Conservation (phyloP, 2,113 vertebrate genomes). For the Nesospiza acunhae region DNA sequence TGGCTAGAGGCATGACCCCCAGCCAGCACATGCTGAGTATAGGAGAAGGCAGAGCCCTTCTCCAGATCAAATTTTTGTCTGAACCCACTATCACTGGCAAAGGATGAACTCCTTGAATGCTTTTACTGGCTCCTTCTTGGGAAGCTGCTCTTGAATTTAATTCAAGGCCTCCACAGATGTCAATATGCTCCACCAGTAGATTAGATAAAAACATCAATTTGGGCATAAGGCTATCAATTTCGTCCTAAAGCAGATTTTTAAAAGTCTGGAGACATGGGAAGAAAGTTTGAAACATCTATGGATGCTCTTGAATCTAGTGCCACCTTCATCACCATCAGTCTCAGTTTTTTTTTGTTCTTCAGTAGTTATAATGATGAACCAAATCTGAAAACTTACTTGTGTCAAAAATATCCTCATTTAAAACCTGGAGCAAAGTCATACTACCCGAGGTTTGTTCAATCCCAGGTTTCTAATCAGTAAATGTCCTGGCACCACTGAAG, state of each 20-base stretch:
- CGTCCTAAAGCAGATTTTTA: background rate
- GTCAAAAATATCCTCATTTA: background rate
- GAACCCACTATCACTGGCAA: background rate
- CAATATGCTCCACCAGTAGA: background rate
- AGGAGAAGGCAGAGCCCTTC: background rate
- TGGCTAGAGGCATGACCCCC: background rate
- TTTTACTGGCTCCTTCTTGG: background rate
- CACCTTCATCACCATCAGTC: background rate
- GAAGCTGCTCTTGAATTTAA: background rate
- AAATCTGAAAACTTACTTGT: background rate
- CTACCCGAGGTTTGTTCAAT: background rate
- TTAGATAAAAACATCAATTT: background rate
- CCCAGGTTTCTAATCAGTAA: fast-evolving
- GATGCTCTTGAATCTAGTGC: background rate
- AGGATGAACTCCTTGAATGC: background rate
- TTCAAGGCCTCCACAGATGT: background rate
- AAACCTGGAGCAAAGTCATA: background rate
- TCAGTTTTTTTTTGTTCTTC: background rate
- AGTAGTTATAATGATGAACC: background rate
- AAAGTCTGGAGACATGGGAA: background rate
- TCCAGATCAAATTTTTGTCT: fast-evolving
- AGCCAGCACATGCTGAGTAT: background rate
- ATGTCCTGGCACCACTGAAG: background rate
- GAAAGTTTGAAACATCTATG: background rate
- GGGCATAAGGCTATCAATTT: background rate